Evolutionary conservation across 2,113 vertebrate species (phyloP).

Genomic region (Glareola pratincola): DNA sequence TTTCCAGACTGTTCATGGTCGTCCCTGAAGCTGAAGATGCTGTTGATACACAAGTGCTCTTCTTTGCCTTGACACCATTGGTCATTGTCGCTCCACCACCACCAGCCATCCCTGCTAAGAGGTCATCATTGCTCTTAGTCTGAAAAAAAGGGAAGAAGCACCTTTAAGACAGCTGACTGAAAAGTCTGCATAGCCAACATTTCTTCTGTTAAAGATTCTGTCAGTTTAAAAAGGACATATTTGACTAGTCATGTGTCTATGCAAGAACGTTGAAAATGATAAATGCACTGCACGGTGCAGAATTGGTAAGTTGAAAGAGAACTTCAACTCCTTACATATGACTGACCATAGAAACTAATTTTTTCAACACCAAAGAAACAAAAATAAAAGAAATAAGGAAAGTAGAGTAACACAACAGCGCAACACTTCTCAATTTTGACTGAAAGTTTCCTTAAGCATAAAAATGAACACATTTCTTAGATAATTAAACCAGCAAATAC

Average conservation of each 20-base stretch:
- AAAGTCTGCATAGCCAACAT: neutral
- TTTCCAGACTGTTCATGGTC: constrained; percentile 74
- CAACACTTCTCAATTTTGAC: neutral
- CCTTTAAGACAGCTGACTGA: neutral
- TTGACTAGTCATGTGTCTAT: neutral
- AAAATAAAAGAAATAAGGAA: neutral
- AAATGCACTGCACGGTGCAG: neutral
- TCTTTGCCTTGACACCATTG: constrained; percentile 87
- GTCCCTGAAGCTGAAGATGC: constrained; percentile 66
- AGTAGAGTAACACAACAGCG: neutral
- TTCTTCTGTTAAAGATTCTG: neutral
- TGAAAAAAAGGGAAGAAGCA: constrained; percentile 54
- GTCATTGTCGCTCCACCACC: constrained; percentile 78
- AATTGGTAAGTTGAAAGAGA: neutral
- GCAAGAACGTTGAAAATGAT: neutral
- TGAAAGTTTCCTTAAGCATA: neutral
- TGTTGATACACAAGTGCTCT: constrained; percentile 59
- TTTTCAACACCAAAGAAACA: neutral
- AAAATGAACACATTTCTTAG: neutral
- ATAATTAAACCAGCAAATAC: neutral
- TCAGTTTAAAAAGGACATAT: neutral
- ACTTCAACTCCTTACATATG: neutral
- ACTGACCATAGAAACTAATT: neutral
- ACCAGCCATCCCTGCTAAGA: constrained; percentile 87
- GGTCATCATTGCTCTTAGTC: constrained; percentile 95